Evolutionary conservation across 2,113 vertebrate species (phyloP).

Genomic region (Pavo muticus): DNA sequence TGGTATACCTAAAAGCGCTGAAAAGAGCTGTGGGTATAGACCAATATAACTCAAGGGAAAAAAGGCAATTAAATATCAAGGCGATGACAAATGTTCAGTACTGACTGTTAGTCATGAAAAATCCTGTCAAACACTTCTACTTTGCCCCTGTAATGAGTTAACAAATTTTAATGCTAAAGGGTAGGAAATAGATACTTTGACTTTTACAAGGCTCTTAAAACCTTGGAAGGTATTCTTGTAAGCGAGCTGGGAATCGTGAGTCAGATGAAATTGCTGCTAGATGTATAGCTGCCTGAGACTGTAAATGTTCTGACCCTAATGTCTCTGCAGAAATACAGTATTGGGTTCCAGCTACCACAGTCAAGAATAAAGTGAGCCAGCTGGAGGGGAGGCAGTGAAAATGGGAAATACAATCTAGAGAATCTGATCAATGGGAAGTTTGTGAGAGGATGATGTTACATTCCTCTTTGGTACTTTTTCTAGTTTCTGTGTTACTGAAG

Average conservation of each 20-base stretch:
- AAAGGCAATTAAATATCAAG: background rate
- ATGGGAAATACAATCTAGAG: background rate
- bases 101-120: background rate
- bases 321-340: background rate
- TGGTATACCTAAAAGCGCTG: background rate
- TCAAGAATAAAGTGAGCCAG: background rate
- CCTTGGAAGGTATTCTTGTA: background rate
- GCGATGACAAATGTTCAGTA: background rate
- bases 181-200: background rate
- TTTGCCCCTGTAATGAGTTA: background rate
- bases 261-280: background rate
- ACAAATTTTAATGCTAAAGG: background rate
- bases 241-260: background rate
- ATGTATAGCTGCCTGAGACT: background rate
- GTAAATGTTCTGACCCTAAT: background rate
- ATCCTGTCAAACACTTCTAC: background rate
- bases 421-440: background rate
- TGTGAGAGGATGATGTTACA: background rate
- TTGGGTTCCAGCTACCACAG: background rate
- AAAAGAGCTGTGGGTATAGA: background rate
- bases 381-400: background rate
- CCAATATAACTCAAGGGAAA: background rate
- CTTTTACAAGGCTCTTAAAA: background rate
- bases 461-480: background rate
- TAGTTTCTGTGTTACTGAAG: background rate